These are phyloP conservation scores for Holcopasites calliopsidis DNA, from an alignment of 1,140 invertebrate species.

Conservation along the genomic window DNA sequence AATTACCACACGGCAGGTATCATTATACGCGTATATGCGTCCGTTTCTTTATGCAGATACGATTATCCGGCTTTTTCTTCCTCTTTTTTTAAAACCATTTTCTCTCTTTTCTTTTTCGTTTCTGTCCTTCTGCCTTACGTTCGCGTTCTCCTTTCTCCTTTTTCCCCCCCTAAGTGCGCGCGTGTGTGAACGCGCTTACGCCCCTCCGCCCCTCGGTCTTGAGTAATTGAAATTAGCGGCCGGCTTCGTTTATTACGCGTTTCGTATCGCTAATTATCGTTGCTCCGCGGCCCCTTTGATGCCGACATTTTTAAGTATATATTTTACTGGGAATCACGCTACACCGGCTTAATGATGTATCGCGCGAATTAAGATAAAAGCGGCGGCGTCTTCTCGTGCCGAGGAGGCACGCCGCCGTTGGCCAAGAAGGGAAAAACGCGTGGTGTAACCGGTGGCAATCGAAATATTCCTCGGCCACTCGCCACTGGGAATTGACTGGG, in stretches of 20 bases:
- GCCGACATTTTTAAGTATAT: conserved; percentile 27
- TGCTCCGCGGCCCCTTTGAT: conserved; percentile 35
- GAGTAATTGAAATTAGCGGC: conserved; percentile 47
- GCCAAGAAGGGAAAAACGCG: conserved; percentile 21
- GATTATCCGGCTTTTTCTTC: conserved; percentile 45
- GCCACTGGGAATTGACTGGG: neutral
- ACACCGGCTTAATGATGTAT: conserved; percentile 44
- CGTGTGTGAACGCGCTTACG: neutral
- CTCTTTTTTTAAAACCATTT: conserved; percentile 64
- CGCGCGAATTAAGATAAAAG: conserved; percentile 47
- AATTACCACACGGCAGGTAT: conserved; percentile 50
- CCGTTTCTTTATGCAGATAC: conserved; percentile 48
- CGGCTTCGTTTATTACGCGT: conserved; percentile 48
- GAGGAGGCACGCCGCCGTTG: neutral
- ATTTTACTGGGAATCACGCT: conserved; percentile 43
- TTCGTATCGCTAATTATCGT: conserved; percentile 49
- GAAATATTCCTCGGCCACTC: conserved; percentile 14
- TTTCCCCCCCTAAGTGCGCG: conserved; percentile 21
- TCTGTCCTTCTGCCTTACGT: neutral
- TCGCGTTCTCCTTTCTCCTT: neutral
- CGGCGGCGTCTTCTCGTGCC: neutral
- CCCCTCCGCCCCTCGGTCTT: neutral
- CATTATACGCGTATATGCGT: conserved; percentile 44
- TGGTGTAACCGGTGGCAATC: conserved; percentile 13
- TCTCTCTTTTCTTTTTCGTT: neutral